phyloP scores from a whole-genome alignment of 2,113 vertebrate genomes.

The Ptyas mucosa region DNA sequence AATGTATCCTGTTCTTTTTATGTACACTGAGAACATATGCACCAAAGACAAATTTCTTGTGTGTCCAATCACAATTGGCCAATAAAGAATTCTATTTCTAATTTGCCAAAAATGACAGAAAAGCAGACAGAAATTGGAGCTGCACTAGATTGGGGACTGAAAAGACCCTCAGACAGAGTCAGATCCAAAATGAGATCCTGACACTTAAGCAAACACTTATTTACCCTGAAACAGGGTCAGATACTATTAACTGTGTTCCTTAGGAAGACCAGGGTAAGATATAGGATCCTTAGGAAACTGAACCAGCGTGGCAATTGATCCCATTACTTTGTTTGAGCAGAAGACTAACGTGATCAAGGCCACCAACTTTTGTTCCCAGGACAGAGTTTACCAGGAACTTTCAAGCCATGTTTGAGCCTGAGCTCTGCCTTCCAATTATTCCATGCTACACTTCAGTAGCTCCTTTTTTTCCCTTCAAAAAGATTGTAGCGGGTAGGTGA shows the following conservation, averaged over 20 bases:
- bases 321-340: neutral
- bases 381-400: neutral
- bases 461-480: neutral
- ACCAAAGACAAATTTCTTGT: too few relatives aligned
- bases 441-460: neutral
- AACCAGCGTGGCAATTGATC: neutral
- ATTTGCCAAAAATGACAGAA: neutral
- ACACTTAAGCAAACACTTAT: neutral
- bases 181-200: neutral
- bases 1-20: too few relatives aligned
- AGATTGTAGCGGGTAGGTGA: neutral
- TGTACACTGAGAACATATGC: too few relatives aligned
- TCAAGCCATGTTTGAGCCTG: neutral
- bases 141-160: neutral
- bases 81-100: too few relatives aligned
- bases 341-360: neutral
- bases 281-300: neutral
- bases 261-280: neutral
- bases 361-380: neutral
- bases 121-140: neutral
- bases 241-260: neutral
- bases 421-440: neutral
- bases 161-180: neutral
- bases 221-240: neutral
- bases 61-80: too few relatives aligned